phyloP scores from a whole-genome alignment of 2,888 invertebrate genomes.

The Ypsolopha scabrella region DNA sequence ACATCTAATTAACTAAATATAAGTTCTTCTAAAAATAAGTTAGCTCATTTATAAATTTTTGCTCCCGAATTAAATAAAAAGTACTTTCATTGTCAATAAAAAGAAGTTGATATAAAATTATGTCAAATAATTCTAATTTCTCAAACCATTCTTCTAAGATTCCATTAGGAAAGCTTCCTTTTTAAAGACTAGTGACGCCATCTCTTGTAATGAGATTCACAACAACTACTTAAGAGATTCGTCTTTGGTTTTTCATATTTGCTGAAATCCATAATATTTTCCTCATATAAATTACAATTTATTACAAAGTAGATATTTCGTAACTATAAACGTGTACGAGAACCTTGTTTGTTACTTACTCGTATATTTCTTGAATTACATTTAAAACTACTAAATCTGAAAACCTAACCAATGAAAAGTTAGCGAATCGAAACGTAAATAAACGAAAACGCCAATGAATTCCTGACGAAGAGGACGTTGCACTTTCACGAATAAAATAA shows the following conservation, averaged over 20 bases:
- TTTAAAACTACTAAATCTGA: slow-evolving; percentile 23
- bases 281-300: neutral
- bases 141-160: no score
- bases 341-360: no score
- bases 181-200: slow-evolving; percentile 43
- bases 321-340: no score
- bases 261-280: neutral
- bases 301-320: no score
- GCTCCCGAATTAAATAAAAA: no score
- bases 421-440: slow-evolving; percentile 56
- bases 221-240: slow-evolving; percentile 15
- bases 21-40: no score
- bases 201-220: slow-evolving; percentile 42
- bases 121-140: no score
- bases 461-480: slow-evolving; percentile 60
- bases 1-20: no score
- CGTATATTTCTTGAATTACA: no score
- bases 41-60: no score
- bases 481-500: slow-evolving; percentile 63
- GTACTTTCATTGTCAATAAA: no score
- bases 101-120: no score
- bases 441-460: slow-evolving; percentile 38
- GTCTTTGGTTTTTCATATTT: neutral
- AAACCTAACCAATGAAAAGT: slow-evolving; percentile 49
- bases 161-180: neutral